Evolutionary conservation across 2,113 vertebrate species (phyloP).

Genomic region (Poecilia latipinna): DNA sequence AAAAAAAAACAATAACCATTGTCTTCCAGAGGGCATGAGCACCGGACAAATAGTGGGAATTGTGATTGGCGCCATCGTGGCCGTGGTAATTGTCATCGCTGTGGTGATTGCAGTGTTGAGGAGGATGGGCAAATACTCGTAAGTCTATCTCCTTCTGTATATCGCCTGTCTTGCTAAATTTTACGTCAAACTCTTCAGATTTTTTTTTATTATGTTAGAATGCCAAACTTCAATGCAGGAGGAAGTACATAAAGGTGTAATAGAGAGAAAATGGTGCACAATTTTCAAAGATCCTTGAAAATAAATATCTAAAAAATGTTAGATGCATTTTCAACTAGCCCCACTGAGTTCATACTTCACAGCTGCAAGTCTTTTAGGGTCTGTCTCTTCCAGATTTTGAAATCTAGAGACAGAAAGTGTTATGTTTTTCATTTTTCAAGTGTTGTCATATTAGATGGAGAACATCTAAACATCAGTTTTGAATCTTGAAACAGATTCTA

Average conservation of each 20-base stretch:
- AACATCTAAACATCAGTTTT: too few relatives aligned
- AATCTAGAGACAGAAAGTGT: too few relatives aligned
- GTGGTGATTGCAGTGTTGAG: constrained; percentile 70
- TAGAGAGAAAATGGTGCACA: background rate
- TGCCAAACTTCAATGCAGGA: background rate
- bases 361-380: too few relatives aligned
- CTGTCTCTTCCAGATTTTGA: too few relatives aligned
- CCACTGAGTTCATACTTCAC: too few relatives aligned
- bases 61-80: constrained; percentile 74
- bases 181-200: background rate
- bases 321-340: too few relatives aligned
- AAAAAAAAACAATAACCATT: background rate
- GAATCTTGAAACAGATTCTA: too few relatives aligned
- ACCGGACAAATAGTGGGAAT: constrained; percentile 78
- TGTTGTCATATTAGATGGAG: too few relatives aligned
- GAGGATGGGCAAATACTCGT: constrained; percentile 85
- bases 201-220: background rate
- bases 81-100: constrained; percentile 66
- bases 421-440: too few relatives aligned
- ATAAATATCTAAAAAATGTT: too few relatives aligned
- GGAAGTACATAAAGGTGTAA: background rate
- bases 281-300: too few relatives aligned
- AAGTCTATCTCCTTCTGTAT: constrained; percentile 48
- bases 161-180: background rate
- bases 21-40: constrained; percentile 55